phyloP scores from a whole-genome alignment of 2,113 vertebrate genomes.

The Lathamus discolor region DNA sequence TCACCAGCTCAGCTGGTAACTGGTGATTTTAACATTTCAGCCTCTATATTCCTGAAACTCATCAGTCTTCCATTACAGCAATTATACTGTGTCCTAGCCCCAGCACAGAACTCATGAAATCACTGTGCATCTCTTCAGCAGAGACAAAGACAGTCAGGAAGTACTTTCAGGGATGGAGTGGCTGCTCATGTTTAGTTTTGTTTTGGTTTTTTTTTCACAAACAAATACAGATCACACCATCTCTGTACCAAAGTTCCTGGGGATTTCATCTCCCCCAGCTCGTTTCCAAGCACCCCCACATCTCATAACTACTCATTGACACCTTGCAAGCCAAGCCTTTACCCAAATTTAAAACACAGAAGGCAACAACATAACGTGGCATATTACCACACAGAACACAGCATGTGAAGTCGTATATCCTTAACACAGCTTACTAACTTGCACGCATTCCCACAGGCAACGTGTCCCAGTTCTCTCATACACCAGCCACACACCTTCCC shows the following conservation, averaged over 20 bases:
- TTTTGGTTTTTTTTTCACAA: neutral
- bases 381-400: neutral
- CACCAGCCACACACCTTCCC: neutral
- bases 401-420: fast-evolving
- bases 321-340: neutral
- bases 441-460: neutral
- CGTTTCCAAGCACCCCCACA: neutral
- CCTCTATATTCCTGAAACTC: neutral
- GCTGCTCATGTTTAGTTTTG: neutral
- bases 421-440: neutral
- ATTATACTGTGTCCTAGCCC: neutral
- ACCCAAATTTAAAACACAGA: neutral
- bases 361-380: neutral
- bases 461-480: neutral
- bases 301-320: neutral
- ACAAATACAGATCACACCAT: neutral
- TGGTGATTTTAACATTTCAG: neutral
- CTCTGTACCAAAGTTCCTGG: neutral
- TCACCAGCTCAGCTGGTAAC: neutral
- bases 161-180: neutral
- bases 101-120: neutral
- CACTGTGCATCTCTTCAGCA: neutral
- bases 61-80: neutral
- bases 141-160: neutral
- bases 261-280: neutral